These are phyloP conservation scores for Pseudococcus jackbeardsleyi DNA, from an alignment of 2,888 invertebrate species.

Conservation along the genomic window DNA sequence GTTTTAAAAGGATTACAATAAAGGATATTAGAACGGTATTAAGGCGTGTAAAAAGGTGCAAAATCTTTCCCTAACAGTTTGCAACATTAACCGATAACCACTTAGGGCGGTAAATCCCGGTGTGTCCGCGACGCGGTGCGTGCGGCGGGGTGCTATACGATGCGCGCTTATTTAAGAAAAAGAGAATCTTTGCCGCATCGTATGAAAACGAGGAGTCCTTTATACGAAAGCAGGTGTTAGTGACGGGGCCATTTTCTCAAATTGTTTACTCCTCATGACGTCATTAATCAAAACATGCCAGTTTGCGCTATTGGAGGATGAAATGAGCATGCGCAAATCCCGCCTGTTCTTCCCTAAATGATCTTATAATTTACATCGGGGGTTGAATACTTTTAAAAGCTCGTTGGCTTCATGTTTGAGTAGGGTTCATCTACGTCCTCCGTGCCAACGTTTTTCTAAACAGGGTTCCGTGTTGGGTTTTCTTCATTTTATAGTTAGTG, in stretches of 20 bases:
- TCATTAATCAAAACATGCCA: slow-evolving; percentile 58
- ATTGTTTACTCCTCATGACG: slow-evolving; percentile 62
- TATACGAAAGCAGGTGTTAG: slow-evolving; percentile 63
- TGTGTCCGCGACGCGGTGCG: not conserved
- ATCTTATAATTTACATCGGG: slow-evolving; percentile 37
- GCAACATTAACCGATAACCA: slow-evolving; percentile 63
- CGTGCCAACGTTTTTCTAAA: slow-evolving; percentile 1
- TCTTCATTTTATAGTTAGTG: not conserved
- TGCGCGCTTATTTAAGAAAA: slow-evolving; percentile 57
- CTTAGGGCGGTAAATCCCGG: slow-evolving; percentile 43
- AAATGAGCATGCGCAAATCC: slow-evolving; percentile 30
- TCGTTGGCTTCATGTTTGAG: slow-evolving; percentile 29
- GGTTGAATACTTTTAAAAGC: slow-evolving; percentile 40
- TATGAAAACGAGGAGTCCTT: slow-evolving; percentile 63
- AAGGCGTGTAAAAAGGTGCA: slow-evolving; percentile 64
- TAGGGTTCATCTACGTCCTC: not conserved
- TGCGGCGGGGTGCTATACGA: not conserved
- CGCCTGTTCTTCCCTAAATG: not conserved
- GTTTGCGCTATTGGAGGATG: slow-evolving; percentile 52
- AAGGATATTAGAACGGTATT: slow-evolving; percentile 64
- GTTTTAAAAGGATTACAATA: slow-evolving; percentile 65
- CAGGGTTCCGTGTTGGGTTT: not conserved
- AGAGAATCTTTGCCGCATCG: slow-evolving; percentile 54
- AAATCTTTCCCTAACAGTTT: slow-evolving; percentile 62
- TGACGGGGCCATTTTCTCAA: slow-evolving; percentile 65